Percentiles rank a stretch among this genome's conserved stretches.
Evolutionary conservation across 2,888 invertebrate genomes (phyloP).

Genomic region (Serripes groenlandicus): DNA sequence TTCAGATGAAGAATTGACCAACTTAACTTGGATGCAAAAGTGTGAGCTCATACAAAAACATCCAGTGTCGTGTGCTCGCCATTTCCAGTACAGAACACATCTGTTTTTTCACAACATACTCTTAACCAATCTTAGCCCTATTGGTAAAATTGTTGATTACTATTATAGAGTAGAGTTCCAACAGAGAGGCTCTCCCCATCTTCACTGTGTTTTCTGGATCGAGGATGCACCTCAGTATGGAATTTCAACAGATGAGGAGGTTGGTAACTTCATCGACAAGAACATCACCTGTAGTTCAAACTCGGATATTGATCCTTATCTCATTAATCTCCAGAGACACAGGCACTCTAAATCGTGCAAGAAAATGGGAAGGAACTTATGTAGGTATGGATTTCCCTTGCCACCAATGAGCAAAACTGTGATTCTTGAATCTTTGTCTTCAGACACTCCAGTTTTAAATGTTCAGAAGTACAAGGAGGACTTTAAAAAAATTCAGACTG

Average conservation of each 20-base stretch:
- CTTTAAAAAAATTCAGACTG: neutral
- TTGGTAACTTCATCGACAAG: constrained; percentile 40
- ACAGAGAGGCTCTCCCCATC: constrained; percentile 57
- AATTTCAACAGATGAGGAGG: neutral
- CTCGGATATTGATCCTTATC: too few relatives aligned
- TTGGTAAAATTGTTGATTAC: constrained; percentile 56
- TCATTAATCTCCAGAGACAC: constrained; percentile 3
- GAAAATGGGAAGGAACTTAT: constrained; percentile 30
- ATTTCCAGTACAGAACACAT: constrained; percentile 62
- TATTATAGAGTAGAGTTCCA: constrained; percentile 66
- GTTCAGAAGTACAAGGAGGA: neutral
- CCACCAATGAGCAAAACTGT: constrained; percentile 43
- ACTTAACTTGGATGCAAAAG: constrained; percentile 31
- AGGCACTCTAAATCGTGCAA: constrained; percentile 37
- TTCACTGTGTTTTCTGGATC: constrained; percentile 51
- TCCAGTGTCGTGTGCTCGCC: constrained; percentile 59
- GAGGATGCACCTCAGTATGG: constrained; percentile 35
- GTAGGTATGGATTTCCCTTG: constrained; percentile 49
- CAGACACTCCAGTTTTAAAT: neutral
- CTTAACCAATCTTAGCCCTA: constrained; percentile 5
- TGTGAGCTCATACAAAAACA: constrained; percentile 36
- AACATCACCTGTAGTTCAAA: constrained; percentile 25
- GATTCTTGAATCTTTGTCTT: constrained; percentile 27
- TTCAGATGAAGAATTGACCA: constrained; percentile 5
- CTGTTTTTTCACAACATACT: constrained; percentile 38